These are phyloP conservation scores for Sternotherus odoratus DNA, from an alignment of 2,797 vertebrate genomes.

Conservation along the genomic window DNA sequence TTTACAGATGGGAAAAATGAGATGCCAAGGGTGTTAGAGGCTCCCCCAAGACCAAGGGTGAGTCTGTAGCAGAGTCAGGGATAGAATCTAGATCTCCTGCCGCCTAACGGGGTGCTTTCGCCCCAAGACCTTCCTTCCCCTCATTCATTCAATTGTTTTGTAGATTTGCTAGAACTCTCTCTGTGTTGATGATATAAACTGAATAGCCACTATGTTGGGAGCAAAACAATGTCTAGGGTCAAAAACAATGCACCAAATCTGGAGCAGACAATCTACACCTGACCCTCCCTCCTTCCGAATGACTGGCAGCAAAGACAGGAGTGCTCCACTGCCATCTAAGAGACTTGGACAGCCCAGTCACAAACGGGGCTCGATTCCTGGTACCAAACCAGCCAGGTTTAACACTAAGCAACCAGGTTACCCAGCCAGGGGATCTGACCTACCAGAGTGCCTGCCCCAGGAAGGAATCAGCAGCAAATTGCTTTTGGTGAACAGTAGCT, in stretches of 20 bases:
- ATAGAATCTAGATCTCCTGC: constrained; percentile 52
- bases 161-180: neutral
- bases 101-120: constrained; percentile 12
- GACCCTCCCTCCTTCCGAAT: neutral
- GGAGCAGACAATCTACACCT: neutral
- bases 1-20: constrained; percentile 49
- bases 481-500: neutral
- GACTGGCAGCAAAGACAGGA: neutral
- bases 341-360: neutral
- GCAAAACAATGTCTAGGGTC: constrained; percentile 5
- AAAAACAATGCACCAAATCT: neutral
- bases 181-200: constrained; percentile 26
- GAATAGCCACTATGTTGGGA: constrained; percentile 26
- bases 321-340: neutral
- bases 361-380: neutral
- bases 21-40: constrained; percentile 43
- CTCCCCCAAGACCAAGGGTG: constrained; percentile 21
- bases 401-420: constrained; percentile 17
- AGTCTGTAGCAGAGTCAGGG: constrained; percentile 23
- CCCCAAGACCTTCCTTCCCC: neutral
- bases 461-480: neutral
- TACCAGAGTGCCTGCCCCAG: constrained; percentile 51
- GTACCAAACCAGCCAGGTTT: neutral
- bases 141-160: neutral
- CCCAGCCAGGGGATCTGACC: neutral